A percentile compares a stretch with the other conserved stretches of the same genome.
These are phyloP conservation scores for Marmota monax DNA, from an alignment of 2,113 vertebrate species.

Conservation along the genomic window DNA sequence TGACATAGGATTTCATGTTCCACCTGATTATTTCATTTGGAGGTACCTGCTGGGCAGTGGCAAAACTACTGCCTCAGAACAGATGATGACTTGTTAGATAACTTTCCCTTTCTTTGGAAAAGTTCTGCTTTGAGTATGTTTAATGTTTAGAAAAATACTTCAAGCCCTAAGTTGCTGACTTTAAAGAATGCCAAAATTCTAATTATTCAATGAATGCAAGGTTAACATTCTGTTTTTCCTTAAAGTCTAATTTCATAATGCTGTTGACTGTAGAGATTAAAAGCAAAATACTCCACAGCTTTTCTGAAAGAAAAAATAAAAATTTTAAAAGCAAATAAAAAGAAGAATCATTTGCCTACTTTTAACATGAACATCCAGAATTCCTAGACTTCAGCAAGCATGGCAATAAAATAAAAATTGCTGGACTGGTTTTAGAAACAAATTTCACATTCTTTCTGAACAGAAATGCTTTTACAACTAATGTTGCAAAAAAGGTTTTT, in stretches of 20 bases:
- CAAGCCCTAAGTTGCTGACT: constrained; percentile 1
- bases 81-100: background rate
- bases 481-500: constrained; percentile 79
- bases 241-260: constrained; percentile 39
- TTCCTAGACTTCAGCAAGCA: constrained; percentile 67
- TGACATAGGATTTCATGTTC: background rate
- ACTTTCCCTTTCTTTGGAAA: background rate
- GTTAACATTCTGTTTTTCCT: constrained; percentile 59
- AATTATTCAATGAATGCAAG: constrained; percentile 63
- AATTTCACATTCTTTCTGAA: constrained; percentile 80
- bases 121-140: background rate
- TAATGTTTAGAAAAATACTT: constrained; percentile 35
- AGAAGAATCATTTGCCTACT: background rate
- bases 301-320: background rate
- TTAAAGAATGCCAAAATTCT: constrained; percentile 56
- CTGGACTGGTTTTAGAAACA: constrained; percentile 75
- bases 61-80: background rate
- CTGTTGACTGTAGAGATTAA: background rate
- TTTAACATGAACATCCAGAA: constrained; percentile 76
- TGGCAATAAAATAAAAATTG: constrained; percentile 73
- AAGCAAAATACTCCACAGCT: constrained; percentile 50
- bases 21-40: background rate
- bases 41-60: background rate
- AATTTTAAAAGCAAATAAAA: background rate
- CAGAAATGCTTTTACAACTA: constrained; percentile 85